Evolutionary conservation across 2,113 vertebrate species (phyloP), one percentile per base, ranked within the genome.

Genomic region (Mesembrinibis cayennensis): DNA sequence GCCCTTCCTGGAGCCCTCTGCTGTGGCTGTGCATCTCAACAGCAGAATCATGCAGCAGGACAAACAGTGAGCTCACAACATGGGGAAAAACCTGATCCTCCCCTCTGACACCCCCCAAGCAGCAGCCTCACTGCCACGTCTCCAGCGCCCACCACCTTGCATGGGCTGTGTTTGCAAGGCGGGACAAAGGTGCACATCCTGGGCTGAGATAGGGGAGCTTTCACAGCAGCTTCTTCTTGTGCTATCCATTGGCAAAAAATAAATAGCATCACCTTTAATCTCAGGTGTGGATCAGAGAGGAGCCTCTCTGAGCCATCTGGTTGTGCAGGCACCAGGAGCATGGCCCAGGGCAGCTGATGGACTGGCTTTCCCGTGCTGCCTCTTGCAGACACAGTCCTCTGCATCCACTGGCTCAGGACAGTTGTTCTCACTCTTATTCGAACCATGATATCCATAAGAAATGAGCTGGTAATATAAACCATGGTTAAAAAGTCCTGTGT

Each of bases 401-500:
- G 42, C 70, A 40, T 2, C 56, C 78, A 4, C 52, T 8, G 2
- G 25, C 55, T 85, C 87, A 13, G 1, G 3, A 38, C 45, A 17
- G 19, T 65, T 71, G 29, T 42, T 82, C 36, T 62, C 61, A 1
- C 30, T 42, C 21, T 53, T 6, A 21, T 10, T 84, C 62, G 0
- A 1, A 16, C 71, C 2, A 10, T 34, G 82, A 13, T 4, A 27
- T 36, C 77, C 77, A 9, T 13, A 34, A 61, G 53, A 66, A 59
- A 86, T 30, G 36, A 66, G 62, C 30, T 2, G 45, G 32, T 36
- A 22, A 8, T 6, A 74, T 26, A 27, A 77, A 6, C 23, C n/a
- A 0, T 8, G 13, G 52, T 7, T 29, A 15, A 11, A 58, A 50
- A 25, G 18, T 30, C 52, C 50, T 4, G 0, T 3, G 5, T 5